phyloP scores from a whole-genome alignment of 2,113 vertebrate genomes.

The Butorides virescens region DNA sequence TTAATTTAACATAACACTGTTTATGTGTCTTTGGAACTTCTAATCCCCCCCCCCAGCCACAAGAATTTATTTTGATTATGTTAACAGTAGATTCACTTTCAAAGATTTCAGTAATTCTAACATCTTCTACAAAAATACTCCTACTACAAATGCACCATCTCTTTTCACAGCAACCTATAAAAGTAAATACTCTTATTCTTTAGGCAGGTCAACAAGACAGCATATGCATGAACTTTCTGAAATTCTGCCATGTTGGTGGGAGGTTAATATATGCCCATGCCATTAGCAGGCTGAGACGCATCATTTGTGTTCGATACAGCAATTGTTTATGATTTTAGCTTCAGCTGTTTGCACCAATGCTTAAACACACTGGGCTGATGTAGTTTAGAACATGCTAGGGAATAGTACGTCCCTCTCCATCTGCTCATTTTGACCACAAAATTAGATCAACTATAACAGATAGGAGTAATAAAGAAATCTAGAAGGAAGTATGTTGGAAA shows the following conservation, averaged over 20 bases:
- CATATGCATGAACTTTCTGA: not conserved
- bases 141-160: not conserved
- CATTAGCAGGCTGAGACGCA: not conserved
- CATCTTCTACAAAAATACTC: not conserved
- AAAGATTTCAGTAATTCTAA: not conserved
- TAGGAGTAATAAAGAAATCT: not conserved
- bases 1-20: not conserved
- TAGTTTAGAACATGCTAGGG: not conserved
- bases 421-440: slow-evolving; percentile 6
- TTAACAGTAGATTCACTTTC: not conserved
- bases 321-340: not conserved
- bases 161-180: not conserved
- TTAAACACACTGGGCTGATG: not conserved
- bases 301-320: not conserved
- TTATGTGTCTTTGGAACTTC: not conserved
- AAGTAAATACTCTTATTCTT: not conserved
- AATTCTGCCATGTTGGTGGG: not conserved
- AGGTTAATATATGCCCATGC: not conserved
- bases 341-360: not conserved
- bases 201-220: not conserved
- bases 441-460: not conserved
- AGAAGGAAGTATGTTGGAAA: not conserved
- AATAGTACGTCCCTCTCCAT: not conserved
- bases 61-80: not conserved
- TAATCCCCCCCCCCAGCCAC: not conserved